Conservation (phyloP, 2,113 vertebrate genomes). For the Anoura caudifer region DNA sequence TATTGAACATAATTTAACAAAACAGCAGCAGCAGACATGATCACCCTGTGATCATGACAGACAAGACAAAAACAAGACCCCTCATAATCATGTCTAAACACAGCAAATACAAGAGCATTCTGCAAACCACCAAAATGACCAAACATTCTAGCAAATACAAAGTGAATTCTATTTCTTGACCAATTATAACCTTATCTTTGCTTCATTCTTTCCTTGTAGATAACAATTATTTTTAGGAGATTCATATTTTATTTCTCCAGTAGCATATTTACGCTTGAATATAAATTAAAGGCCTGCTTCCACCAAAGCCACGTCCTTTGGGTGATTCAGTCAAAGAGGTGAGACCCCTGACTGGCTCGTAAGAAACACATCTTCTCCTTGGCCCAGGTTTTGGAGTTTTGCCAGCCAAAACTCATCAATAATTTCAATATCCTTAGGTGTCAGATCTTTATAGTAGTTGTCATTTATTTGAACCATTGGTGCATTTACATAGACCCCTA, state of each 20-base stretch:
- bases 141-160: neutral
- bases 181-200: neutral
- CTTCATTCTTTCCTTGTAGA: neutral
- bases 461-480: neutral
- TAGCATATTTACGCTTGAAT: too few relatives aligned
- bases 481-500: neutral
- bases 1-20: neutral
- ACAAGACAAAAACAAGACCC: neutral
- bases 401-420: constrained; percentile 94
- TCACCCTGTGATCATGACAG: neutral
- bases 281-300: too few relatives aligned
- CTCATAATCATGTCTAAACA: neutral
- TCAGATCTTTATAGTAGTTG: constrained; percentile 90
- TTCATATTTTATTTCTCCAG: too few relatives aligned
- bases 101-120: neutral
- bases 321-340: too few relatives aligned
- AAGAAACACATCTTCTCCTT: constrained; percentile 74
- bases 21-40: neutral
- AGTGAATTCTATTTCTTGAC: neutral
- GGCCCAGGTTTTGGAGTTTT: constrained; percentile 93
- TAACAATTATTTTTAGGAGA: too few relatives aligned
- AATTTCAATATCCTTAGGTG: constrained; percentile 94
- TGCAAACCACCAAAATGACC: neutral
- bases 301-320: too few relatives aligned
- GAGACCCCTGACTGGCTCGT: too few relatives aligned